Percentiles rank a stretch among this genome's conserved stretches.
Evolutionary conservation across 1,140 invertebrate species (phyloP).

Genomic region (Luehdorfia chinensis): DNA sequence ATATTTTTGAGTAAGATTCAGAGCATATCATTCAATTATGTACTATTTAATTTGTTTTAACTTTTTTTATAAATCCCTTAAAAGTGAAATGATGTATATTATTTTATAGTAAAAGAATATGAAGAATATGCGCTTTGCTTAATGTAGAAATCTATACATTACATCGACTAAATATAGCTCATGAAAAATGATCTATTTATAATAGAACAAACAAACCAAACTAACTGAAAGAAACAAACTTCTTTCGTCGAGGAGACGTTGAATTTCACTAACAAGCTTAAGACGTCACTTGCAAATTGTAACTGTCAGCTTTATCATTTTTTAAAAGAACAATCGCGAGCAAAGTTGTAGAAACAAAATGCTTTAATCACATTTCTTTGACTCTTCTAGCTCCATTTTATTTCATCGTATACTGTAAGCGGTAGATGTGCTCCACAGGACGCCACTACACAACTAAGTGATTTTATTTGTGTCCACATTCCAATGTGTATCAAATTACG

Average conservation of each 20-base stretch:
- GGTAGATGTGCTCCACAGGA: conserved; percentile 55
- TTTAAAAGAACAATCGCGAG: neutral
- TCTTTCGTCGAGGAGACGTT: conserved; percentile 29
- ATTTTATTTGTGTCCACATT: conserved; percentile 74
- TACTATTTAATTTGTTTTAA: no score
- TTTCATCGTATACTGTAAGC: conserved; percentile 25
- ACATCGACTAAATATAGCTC: conserved; percentile 9
- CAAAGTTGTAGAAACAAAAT: conserved; percentile 8
- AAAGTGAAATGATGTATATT: no score
- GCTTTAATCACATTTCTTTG: conserved; percentile 9
- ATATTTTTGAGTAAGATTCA: no score
- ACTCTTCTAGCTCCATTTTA: neutral
- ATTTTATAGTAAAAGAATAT: no score
- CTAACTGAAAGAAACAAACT: conserved; percentile 16
- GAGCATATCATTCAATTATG: no score
- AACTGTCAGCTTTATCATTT: conserved; percentile 16
- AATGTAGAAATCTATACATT: no score
- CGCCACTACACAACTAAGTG: conserved; percentile 66
- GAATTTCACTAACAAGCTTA: conserved; percentile 40
- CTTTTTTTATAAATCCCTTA: no score
- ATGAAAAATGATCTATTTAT: conserved; percentile 14
- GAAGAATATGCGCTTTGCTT: no score
- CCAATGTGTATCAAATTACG: conserved; percentile 71
- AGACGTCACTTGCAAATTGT: conserved; percentile 34
- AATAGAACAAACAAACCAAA: conserved; percentile 25